Conservation (phyloP, 1,140 invertebrate genomes). For the Tachypleus tridentatus region DNA sequence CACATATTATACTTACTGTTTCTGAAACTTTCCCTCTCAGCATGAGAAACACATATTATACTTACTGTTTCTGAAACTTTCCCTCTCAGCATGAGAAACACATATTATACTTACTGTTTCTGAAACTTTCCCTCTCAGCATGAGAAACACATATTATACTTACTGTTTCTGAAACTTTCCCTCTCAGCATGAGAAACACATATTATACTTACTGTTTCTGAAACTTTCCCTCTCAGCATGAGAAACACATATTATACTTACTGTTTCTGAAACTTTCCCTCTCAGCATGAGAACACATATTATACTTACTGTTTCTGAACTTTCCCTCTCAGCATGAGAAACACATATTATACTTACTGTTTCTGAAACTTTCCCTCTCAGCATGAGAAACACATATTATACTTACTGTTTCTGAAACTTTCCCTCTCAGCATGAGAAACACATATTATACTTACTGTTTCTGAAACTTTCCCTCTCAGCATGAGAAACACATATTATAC, state of each 20-base stretch:
- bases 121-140: background rate
- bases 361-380: background rate
- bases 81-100: background rate
- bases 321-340: background rate
- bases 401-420: background rate
- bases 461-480: background rate
- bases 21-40: background rate
- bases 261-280: background rate
- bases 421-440: background rate
- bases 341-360: background rate
- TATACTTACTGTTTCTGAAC: background rate
- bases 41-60: background rate
- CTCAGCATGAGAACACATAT: background rate
- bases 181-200: background rate
- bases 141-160: background rate
- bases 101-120: background rate
- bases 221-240: background rate
- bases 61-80: background rate
- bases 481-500: background rate
- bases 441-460: background rate
- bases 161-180: background rate
- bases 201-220: background rate
- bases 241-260: background rate
- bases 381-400: background rate
- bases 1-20: background rate